Conservation (phyloP, 2,113 vertebrate species). For the Oryzias woworae region DNA sequence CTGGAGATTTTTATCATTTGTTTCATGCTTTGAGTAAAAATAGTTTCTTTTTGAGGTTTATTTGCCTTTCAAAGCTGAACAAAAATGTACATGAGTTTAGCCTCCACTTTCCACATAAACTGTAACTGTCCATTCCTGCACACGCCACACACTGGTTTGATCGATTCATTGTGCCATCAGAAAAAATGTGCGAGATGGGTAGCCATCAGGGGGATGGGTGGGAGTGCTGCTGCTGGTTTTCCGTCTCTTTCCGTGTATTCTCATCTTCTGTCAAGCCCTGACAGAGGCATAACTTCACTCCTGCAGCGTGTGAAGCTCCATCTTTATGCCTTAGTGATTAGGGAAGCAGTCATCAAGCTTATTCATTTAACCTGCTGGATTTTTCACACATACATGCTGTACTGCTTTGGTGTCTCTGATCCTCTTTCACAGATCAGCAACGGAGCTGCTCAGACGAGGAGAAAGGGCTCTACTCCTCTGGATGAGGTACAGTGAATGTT, state of each 20-base stretch:
- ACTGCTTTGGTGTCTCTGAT: conserved; percentile 11
- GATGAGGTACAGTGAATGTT: conserved; percentile 48
- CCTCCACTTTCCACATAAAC: conserved; percentile 6
- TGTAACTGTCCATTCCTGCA: conserved; percentile 6
- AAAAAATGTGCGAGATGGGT: conserved; percentile 63
- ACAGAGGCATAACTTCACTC: conserved; percentile 20
- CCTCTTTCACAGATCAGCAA: conserved; percentile 3
- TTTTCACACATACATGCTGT: conserved; percentile 17
- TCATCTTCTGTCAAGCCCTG: conserved; percentile 28
- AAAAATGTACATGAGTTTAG: background rate
- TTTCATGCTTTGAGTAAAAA: background rate
- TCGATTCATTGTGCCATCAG: conserved; percentile 52
- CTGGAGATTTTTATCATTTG: background rate
- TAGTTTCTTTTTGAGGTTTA: background rate
- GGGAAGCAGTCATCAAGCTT: conserved; percentile 11
- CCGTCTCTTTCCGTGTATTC: conserved; percentile 26
- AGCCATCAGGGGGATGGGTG: conserved; percentile 65
- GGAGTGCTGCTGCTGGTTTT: conserved; percentile 40
- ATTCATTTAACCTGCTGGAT: conserved; percentile 21
- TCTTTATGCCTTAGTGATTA: conserved; percentile 17
- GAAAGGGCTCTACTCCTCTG: conserved; percentile 5
- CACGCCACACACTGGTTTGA: conserved; percentile 44
- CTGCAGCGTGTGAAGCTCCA: conserved; percentile 14
- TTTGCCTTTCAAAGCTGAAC: background rate
- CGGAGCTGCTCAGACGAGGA: conserved; percentile 31